phyloP scores from a whole-genome alignment of 1,140 invertebrate genomes.

The Scaptodrosophila lebanonensis region DNA sequence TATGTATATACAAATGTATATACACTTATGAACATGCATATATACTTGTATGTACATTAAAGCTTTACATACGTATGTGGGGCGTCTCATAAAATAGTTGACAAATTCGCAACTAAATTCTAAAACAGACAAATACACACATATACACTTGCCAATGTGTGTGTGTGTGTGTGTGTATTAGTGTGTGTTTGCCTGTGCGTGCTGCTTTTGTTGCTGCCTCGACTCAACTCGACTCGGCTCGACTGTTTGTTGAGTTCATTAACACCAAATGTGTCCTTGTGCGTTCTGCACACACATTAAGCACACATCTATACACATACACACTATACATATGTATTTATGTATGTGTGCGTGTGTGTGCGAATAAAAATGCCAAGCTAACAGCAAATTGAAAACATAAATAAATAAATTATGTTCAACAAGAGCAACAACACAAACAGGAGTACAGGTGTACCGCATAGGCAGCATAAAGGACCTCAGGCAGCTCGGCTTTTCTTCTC shows the following conservation, averaged over 20 bases:
- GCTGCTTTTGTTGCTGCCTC: too few species aligned
- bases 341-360: too few species aligned
- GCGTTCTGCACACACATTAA: constrained; percentile 40
- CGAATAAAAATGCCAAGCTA: constrained; percentile 11
- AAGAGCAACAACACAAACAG: constrained; percentile 25
- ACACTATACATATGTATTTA: too few species aligned
- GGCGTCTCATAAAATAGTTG: constrained; percentile 68
- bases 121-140: constrained; percentile 39
- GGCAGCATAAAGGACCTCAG: constrained; percentile 8
- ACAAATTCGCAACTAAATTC: constrained; percentile 69
- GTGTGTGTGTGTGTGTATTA: too few species aligned
- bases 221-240: constrained; percentile 20
- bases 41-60: too few species aligned
- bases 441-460: constrained; percentile 30
- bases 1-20: too few species aligned
- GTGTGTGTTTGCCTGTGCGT: too few species aligned
- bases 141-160: constrained; percentile 28
- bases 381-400: constrained; percentile 44
- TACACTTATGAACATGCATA: constrained; percentile 30
- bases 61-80: too few species aligned
- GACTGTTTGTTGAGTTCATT: constrained; percentile 70
- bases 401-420: constrained; percentile 54
- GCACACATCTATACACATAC: constrained; percentile 10
- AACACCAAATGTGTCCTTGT: constrained; percentile 71
- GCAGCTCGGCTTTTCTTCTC: constrained; percentile 26